Conservation (phyloP, 2,113 vertebrate genomes). For the Epinephelus moara region DNA sequence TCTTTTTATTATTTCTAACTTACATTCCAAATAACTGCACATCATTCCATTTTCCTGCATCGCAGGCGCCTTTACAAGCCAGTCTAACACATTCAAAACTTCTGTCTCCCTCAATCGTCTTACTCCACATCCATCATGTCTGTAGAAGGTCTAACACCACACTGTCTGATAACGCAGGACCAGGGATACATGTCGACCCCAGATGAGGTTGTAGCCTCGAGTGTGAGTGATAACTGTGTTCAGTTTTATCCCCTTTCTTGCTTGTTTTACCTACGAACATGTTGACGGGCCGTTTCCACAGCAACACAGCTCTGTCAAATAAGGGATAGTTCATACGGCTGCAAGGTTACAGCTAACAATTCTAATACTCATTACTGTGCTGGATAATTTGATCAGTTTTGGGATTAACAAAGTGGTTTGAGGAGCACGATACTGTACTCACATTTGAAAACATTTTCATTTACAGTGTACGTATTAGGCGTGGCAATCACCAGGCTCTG, state of each 20-base stretch:
- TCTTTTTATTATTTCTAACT: constrained; percentile 38
- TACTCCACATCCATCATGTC: background rate
- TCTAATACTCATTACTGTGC: background rate
- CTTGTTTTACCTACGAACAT: background rate
- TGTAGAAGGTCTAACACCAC: background rate
- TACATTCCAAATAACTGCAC: constrained; percentile 70
- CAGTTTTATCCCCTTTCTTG: background rate
- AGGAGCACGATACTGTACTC: background rate
- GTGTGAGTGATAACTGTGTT: background rate
- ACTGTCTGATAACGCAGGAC: constrained; percentile 36
- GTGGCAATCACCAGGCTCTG: no score
- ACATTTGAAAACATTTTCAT: constrained; percentile 1
- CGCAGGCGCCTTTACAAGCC: constrained; percentile 43
- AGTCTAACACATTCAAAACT: constrained; percentile 34
- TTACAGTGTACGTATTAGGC: background rate
- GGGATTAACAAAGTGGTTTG: background rate
- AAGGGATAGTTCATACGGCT: background rate
- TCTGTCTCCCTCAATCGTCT: constrained; percentile 16
- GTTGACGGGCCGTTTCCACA: constrained; percentile 6
- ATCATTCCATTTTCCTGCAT: constrained; percentile 61
- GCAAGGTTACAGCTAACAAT: background rate
- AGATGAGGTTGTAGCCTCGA: constrained; percentile 3
- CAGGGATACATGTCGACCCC: constrained; percentile 27
- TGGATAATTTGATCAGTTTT: constrained; percentile 8
- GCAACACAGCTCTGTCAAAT: background rate